These are phyloP conservation scores for Lithobates sylvaticus DNA, from an alignment of 2,797 vertebrate species.

Conservation along the genomic window DNA sequence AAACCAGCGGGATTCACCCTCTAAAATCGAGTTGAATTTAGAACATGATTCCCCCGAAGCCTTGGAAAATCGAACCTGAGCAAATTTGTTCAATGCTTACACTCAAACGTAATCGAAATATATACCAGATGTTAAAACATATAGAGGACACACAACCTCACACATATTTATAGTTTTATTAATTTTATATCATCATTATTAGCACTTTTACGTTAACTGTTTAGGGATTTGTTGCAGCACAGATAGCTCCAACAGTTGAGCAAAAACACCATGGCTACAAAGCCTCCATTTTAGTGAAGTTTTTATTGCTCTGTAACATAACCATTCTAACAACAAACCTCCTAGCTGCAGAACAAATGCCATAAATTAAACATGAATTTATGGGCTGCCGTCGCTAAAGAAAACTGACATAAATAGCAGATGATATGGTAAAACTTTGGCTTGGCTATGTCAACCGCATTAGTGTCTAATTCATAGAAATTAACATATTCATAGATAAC, in stretches of 20 bases:
- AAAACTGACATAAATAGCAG: background rate
- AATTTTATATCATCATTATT: too few species aligned
- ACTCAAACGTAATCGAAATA: too few species aligned
- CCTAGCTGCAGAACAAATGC: slow-evolving; percentile 10
- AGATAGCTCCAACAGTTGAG: background rate
- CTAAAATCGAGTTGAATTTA: too few species aligned
- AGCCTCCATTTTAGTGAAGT: background rate
- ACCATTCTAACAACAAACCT: slow-evolving; percentile 6
- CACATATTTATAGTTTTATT: too few species aligned
- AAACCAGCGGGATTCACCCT: too few species aligned
- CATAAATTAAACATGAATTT: slow-evolving; percentile 33
- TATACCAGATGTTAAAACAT: too few species aligned
- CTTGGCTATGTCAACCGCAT: background rate
- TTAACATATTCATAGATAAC: slow-evolving; percentile 21
- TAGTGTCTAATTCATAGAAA: slow-evolving; percentile 6
- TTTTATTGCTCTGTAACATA: slow-evolving; percentile 25
- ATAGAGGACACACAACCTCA: too few species aligned
- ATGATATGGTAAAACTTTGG: background rate
- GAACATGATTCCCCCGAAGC: too few species aligned
- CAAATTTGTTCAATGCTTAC: too few species aligned
- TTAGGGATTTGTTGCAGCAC: slow-evolving; percentile 6
- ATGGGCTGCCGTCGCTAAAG: slow-evolving; percentile 2
- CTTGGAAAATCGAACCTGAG: too few species aligned
- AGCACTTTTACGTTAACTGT: slow-evolving; percentile 10
- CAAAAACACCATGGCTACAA: slow-evolving; percentile 16